phyloP scores from a whole-genome alignment of 2,888 invertebrate species.

The Acheta domesticus region DNA sequence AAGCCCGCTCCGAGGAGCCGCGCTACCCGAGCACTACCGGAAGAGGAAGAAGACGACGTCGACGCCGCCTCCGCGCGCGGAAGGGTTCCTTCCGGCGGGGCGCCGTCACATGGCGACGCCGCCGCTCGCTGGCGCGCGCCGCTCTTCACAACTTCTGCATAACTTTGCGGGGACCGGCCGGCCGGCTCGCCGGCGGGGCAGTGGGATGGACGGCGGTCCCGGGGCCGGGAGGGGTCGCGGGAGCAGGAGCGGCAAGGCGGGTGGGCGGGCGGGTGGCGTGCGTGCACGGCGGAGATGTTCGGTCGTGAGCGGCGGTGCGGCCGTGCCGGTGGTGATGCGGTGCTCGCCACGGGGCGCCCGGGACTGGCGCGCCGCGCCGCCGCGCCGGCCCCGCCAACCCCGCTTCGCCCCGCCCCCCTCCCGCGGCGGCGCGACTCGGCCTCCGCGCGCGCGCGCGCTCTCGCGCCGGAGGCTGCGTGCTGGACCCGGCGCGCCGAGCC shows the following conservation, averaged over 20 bases:
- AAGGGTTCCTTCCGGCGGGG: too few species aligned
- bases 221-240: neutral
- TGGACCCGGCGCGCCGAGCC: neutral
- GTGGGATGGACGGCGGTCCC: neutral
- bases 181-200: neutral
- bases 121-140: neutral
- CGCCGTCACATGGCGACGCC: neutral
- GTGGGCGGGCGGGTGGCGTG: neutral
- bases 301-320: neutral
- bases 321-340: neutral
- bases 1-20: neutral
- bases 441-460: neutral
- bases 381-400: neutral
- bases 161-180: neutral
- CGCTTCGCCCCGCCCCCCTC: neutral
- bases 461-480: neutral
- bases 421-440: neutral
- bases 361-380: constrained; percentile 1
- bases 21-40: neutral
- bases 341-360: constrained; percentile 18
- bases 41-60: neutral
- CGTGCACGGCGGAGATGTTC: neutral
- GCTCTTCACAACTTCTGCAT: neutral
- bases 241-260: neutral
- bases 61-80: neutral